These are phyloP conservation scores for Eucera pruinosa DNA, from an alignment of 2,888 invertebrate genomes.

Conservation along the genomic window DNA sequence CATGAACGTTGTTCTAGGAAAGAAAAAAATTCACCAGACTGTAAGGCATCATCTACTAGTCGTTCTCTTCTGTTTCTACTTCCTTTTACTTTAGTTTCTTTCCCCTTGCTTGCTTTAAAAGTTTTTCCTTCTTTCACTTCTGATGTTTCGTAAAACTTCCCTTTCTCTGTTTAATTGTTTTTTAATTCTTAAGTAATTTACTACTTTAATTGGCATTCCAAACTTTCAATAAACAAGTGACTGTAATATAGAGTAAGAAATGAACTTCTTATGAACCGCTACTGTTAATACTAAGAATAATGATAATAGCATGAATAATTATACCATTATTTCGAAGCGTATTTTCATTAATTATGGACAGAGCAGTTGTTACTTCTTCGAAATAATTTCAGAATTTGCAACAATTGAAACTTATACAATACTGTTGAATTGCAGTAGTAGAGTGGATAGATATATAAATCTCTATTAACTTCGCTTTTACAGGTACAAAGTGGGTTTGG, in stretches of 20 bases:
- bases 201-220: not conserved
- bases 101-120: not conserved
- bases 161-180: not conserved
- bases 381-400: too few relatives aligned
- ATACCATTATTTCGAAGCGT: too few relatives aligned
- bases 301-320: too few relatives aligned
- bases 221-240: not conserved
- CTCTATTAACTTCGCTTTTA: too few relatives aligned
- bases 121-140: not conserved
- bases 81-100: not conserved
- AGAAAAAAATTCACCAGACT: slow-evolving; percentile 5
- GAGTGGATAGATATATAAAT: too few relatives aligned
- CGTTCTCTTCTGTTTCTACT: too few relatives aligned
- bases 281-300: too few relatives aligned
- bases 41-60: not conserved
- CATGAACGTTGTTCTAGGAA: not conserved
- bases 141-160: not conserved
- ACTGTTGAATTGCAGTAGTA: too few relatives aligned
- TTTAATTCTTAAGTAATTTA: not conserved
- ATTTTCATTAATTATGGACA: too few relatives aligned
- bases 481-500: too few relatives aligned
- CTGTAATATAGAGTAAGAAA: not conserved
- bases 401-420: too few relatives aligned
- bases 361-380: too few relatives aligned
- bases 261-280: not conserved